Evolutionary conservation across 2,113 vertebrate genomes (phyloP), one percentile per base, ranked within the genome.

Genomic region (Centropus unirufus): DNA sequence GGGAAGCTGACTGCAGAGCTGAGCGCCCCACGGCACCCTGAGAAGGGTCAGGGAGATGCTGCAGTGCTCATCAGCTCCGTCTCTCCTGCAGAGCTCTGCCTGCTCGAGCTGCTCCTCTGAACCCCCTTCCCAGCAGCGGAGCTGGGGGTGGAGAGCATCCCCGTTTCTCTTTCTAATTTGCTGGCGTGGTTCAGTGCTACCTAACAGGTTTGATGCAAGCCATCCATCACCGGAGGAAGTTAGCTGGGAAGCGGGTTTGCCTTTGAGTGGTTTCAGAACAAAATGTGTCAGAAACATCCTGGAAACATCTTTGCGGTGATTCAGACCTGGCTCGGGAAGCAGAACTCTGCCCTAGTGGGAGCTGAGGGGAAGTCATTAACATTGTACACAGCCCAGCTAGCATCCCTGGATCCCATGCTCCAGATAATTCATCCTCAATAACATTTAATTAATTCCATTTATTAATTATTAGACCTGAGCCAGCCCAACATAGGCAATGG

Each of bases 301-400:
- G 75, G 75, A 55, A 86, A 39, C 3, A 2, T 64, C 79, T 93
- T 46, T 19, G 40, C 32, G 14, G 89, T 22, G 62, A 64, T 92
- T 66, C 79, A 83, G 63, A 51, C 12, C 9, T 5, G 23, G 75
- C 49, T 68, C 18, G 4, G 61, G 52, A 79, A 73, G 79, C 29
- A 68, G 39, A 93, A 29, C 44, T 66, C 29, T 39, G 32, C 27
- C 32, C 34, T 23, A 4, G 44, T 4, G 20, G 75, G 63, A 92
- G 61, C 52, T 24, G 63, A 6, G 3, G n/a, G 20, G 6, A 26
- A 44, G 47, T 7, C 0, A 0, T 6, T 42, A 14, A 16, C 0
- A 0, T 23, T 4, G 1, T 30, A 9, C 5, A 1, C 10, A 80
- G 44, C 34, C 57, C 4, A 2, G 7, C 55, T 21, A 57, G 42